Percentiles rank a stretch among this genome's conserved stretches.
These are phyloP conservation scores for Crocuta crocuta DNA, from an alignment of 2,113 vertebrate genomes.

Conservation along the genomic window DNA sequence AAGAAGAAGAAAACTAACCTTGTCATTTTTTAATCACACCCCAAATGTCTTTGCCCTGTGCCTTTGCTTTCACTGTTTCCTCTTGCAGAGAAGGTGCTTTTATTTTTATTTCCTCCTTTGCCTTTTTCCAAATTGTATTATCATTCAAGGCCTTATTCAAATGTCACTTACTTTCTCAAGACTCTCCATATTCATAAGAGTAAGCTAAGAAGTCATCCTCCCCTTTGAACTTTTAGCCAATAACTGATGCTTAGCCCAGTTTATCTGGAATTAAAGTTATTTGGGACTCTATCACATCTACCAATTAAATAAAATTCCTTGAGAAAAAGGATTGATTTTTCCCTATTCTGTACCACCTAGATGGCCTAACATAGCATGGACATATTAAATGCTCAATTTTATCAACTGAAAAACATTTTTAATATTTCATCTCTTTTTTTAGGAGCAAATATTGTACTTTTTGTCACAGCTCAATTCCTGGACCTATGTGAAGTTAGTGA, in stretches of 20 bases:
- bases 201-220: background rate
- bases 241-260: background rate
- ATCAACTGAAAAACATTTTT: background rate
- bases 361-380: background rate
- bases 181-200: background rate
- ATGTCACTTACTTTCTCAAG: background rate
- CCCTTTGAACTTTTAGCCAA: background rate
- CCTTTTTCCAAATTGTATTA: background rate
- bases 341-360: background rate
- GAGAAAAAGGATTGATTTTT: background rate
- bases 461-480: background rate
- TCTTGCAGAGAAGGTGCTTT: background rate
- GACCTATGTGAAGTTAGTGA: background rate
- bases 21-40: background rate
- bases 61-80: background rate
- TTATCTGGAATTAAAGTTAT: background rate
- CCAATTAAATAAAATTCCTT: background rate
- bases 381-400: background rate
- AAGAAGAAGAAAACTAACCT: background rate
- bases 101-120: background rate
- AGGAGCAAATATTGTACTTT: background rate
- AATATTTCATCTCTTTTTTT: background rate
- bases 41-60: background rate
- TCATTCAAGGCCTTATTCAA: background rate
- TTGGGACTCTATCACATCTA: background rate